Base-by-base conservation (phyloP, 1,140 invertebrate species). In the Lucilia cuprina region DNA sequence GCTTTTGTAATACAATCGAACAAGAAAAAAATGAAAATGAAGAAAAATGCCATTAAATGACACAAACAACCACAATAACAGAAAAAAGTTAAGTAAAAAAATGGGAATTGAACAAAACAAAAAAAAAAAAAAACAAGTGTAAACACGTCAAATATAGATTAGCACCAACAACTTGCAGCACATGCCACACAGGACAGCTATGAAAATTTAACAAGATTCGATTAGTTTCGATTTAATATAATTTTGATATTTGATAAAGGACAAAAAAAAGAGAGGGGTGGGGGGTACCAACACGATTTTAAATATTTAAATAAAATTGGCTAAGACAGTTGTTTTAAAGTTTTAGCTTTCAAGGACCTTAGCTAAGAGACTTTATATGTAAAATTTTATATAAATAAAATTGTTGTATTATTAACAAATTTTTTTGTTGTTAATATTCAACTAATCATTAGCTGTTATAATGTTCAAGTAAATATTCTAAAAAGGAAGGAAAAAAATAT, bases 121-220 rank as follows among this genome's bases (percentile, higher is more conserved):
- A 60, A 1, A 30, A 30, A 30, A 1, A 60, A 60, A 60, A 60
- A 21, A 10, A 47, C 41, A 80, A 80, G 77, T 80, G 77, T 80
- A 80, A 80, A 80, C 77, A 80, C 77, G 77, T 80, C 77, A 80
- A 80, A 80, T 80, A 80, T 80, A 80, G 77, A 80, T 80, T 80
- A 80, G 77, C 77, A 80, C 77, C n/a, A 77, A 80, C 34, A 41
- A 41, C 77, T 80, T 17, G 9, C 21, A 80, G 77, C 77, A 80
- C 77, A 80, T 80, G 77, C 77, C 77, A 80, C 77, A 80, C 41
- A 50, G 41, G 47, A 70, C 19, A 70, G 65, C 65, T 21, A 80
- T 80, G 47, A 80, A 80, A 80, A 49, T 49, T 80, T 80, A 80
- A 80, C 77, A 80, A 80, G 77, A 80, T 80, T 80, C 77, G 77